phyloP scores from a whole-genome alignment of 2,797 vertebrate genomes.

The Merluccius polli region DNA sequence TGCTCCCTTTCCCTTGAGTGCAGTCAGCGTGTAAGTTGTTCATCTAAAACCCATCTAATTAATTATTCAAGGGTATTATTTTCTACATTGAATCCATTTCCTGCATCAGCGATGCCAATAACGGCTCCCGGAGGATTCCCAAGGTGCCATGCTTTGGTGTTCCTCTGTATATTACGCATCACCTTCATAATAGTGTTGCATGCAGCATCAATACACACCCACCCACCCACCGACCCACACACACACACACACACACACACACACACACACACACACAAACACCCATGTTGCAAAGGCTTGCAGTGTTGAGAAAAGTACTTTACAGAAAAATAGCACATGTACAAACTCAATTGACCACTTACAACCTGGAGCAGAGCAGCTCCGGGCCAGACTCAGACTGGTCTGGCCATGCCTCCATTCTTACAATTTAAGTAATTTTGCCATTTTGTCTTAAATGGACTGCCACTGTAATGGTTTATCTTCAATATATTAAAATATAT shows the following conservation, averaged over 20 bases:
- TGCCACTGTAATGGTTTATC: conserved; percentile 3
- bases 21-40: conserved; percentile 56
- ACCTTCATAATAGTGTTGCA: conserved; percentile 52
- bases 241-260: conserved; percentile 10
- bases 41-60: conserved; percentile 74
- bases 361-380: background rate
- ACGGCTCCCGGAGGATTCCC: conserved; percentile 70
- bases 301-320: conserved; percentile 40
- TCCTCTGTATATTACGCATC: conserved; percentile 54
- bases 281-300: conserved; percentile 45
- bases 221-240: no score
- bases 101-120: conserved; percentile 77
- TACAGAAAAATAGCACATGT: conserved; percentile 14
- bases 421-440: background rate
- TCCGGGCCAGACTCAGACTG: background rate
- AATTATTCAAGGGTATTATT: conserved; percentile 79
- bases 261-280: conserved; percentile 24
- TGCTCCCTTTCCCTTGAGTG: conserved; percentile 41
- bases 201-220: conserved; percentile 37
- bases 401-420: background rate
- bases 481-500: background rate
- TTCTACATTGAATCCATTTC: conserved; percentile 77
- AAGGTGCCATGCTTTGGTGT: conserved; percentile 46
- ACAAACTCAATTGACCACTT: background rate
- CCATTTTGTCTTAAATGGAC: background rate